phyloP scores from a whole-genome alignment of 2,888 invertebrate species.

The Metallyticus violacea region DNA sequence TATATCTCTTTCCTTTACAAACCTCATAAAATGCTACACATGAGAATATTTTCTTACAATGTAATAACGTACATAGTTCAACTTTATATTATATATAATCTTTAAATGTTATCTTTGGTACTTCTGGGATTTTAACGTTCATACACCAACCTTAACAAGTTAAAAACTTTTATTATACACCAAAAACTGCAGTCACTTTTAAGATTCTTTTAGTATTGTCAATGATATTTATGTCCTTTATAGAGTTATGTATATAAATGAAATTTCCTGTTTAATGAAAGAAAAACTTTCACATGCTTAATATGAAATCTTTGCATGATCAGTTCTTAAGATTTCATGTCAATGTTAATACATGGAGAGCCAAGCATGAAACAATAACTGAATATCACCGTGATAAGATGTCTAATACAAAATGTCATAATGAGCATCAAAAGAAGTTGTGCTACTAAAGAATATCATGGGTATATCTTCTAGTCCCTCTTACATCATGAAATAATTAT shows the following conservation, averaged over 20 bases:
- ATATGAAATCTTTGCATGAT: background rate
- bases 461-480: too few relatives aligned
- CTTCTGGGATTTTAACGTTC: background rate
- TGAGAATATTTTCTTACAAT: background rate
- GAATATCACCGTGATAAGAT: too few relatives aligned
- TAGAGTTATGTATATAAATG: background rate
- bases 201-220: conserved; percentile 10
- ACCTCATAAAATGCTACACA: background rate
- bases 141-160: background rate
- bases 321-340: background rate
- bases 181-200: background rate
- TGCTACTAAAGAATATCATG: too few relatives aligned
- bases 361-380: too few relatives aligned
- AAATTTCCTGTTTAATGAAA: background rate
- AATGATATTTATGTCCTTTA: background rate
- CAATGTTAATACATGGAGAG: too few relatives aligned
- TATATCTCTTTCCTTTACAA: background rate
- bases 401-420: too few relatives aligned
- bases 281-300: background rate
- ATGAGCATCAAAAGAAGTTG: too few relatives aligned
- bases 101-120: background rate
- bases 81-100: background rate
- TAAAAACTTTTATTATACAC: background rate
- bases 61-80: background rate
- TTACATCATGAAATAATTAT: too few relatives aligned